These are phyloP conservation scores for Bovichtus variegatus DNA, from an alignment of 2,797 vertebrate species.

Conservation along the genomic window DNA sequence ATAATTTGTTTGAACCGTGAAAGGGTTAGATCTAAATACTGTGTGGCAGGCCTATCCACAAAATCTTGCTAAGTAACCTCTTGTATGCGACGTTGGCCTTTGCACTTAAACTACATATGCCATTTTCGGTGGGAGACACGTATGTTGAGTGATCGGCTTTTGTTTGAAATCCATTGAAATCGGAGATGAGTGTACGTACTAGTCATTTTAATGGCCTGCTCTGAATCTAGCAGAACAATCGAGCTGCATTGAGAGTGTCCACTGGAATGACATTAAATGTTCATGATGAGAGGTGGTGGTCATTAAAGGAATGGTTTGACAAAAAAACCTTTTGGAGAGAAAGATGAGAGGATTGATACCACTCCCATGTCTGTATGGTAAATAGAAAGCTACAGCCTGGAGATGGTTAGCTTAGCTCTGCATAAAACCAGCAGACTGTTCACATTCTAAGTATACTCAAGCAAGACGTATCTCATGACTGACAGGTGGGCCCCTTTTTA, in stretches of 20 bases:
- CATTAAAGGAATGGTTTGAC: conserved; percentile 33
- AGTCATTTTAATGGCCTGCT: conserved; percentile 60
- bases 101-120: conserved; percentile 59
- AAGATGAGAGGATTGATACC: not conserved
- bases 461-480: no score
- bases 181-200: conserved; percentile 50
- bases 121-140: conserved; percentile 46
- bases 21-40: conserved; percentile 63
- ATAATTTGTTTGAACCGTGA: conserved; percentile 64
- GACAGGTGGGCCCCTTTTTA: no score
- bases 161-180: conserved; percentile 71
- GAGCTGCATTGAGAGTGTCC: conserved; percentile 46
- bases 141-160: conserved; percentile 60
- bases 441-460: no score
- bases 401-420: conserved; percentile 11
- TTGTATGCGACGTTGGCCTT: conserved; percentile 50
- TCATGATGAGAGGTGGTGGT: conserved; percentile 40
- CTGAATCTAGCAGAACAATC: conserved; percentile 48
- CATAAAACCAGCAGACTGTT: no score
- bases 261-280: conserved; percentile 43
- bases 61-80: conserved; percentile 63
- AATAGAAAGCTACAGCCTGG: not conserved
- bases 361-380: not conserved
- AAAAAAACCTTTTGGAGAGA: not conserved
- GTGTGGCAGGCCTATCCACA: conserved; percentile 53